Conservation (phyloP, 2,797 vertebrate species). For the Monodelphis domestica region DNA sequence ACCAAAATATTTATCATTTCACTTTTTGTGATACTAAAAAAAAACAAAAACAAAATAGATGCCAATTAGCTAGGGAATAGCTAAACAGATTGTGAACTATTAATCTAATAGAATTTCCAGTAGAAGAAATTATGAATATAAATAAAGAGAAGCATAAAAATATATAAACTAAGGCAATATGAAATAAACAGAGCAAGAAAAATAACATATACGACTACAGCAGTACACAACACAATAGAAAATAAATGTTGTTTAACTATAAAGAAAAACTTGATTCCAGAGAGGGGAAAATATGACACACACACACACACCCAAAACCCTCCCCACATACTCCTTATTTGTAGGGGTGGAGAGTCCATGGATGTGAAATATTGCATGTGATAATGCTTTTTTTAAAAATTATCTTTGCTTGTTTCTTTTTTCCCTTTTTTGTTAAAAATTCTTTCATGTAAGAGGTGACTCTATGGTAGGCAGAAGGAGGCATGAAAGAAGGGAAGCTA, state of each 20-base stretch:
- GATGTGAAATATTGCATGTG: not conserved
- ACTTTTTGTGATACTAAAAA: not conserved
- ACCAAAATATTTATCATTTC: not conserved
- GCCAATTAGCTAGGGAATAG: not conserved
- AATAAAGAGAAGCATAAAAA: not conserved
- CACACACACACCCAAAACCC: no score
- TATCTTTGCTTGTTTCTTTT: not conserved
- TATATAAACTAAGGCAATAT: not conserved
- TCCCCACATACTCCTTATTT: not conserved
- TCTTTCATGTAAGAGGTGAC: not conserved
- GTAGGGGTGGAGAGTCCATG: not conserved
- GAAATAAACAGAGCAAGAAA: not conserved
- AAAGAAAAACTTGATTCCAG: not conserved
- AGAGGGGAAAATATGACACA: no score
- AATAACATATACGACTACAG: not conserved
- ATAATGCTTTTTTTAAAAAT: not conserved
- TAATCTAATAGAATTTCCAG: not conserved
- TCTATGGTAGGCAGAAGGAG: not conserved
- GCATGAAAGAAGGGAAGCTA: not conserved
- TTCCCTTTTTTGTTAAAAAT: not conserved
- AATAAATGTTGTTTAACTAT: not conserved
- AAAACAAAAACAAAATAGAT: not conserved
- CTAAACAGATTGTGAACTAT: not conserved
- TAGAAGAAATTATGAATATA: not conserved
- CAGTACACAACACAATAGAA: not conserved